Evolutionary conservation across 2,113 vertebrate species (phyloP), one percentile per base, ranked within the genome.

Genomic region (Scatophagus argus): DNA sequence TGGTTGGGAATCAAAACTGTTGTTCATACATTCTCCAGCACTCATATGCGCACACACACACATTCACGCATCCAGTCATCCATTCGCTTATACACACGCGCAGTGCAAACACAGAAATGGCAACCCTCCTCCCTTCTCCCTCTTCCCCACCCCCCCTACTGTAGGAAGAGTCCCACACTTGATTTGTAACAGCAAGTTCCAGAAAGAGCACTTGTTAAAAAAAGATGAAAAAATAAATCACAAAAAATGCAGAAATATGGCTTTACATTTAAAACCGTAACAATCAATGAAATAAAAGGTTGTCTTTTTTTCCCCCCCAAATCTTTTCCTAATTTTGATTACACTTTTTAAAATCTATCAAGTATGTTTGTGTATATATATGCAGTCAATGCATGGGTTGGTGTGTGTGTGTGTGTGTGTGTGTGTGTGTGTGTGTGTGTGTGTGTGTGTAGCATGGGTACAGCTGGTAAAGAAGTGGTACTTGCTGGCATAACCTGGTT

Each of bases 131-230:
- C 80, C 61, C 74, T 67, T 69, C 43, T 21, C 55, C 64, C 36
- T 27, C 32, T 10, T 38, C 67, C 74, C 74, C 31, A n/a, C 38
- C 27, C 64, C 78, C 54, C 46, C 54, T 3, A 59, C 80, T 69
- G 83, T 79, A 88, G 87, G 87, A 89, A 87, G 83, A 81, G 80
- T 88, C 89, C 85, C 87, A 90, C 86, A 85, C 75, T 82, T 88
- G 89, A 93, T 91, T 94, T 93, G 92, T 94, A 94, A 93, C 92
- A 94, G 92, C 91, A 93, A 91, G 83, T 91, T 94, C 90, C 94
- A 94, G 91, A 94, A 95, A 94, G 94, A 94, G 93, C 94, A 95
- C 94, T 94, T 94, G 88, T 93, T 83, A 54, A 87, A 84, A 88
- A 67, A 80, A 81, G 62, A 1, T 6, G 46, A 63, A 75, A 78